Percentiles rank a stretch among this genome's conserved stretches.
These are phyloP conservation scores for Callosobruchus maculatus DNA, from an alignment of 2,888 invertebrate genomes.

Conservation along the genomic window DNA sequence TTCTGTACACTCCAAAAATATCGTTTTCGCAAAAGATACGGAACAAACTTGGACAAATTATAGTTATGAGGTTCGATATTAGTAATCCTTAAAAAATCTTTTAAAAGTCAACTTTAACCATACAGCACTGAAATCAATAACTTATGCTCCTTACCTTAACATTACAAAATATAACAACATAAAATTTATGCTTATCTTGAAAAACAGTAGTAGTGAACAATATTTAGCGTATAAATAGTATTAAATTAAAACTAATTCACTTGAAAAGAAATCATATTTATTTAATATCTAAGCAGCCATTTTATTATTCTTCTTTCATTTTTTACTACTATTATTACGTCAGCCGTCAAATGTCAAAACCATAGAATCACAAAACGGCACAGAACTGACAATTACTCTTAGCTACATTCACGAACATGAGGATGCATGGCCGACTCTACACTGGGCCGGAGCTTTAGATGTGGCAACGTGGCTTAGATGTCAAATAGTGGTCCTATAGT, in stretches of 20 bases:
- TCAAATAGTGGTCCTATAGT: too few species aligned
- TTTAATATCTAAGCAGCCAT: slow-evolving; percentile 39
- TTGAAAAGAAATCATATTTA: slow-evolving; percentile 36
- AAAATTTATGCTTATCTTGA: slow-evolving; percentile 27
- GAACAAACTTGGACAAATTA: neutral
- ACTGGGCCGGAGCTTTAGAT: too few species aligned
- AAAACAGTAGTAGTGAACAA: slow-evolving; percentile 25
- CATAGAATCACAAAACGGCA: too few species aligned
- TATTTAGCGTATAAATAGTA: slow-evolving; percentile 1
- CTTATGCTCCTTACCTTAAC: slow-evolving; percentile 33
- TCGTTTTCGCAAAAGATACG: neutral
- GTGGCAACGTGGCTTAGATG: too few species aligned
- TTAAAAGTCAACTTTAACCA: slow-evolving; percentile 10
- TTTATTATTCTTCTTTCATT: slow-evolving; percentile 32
- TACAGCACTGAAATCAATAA: slow-evolving; percentile 6
- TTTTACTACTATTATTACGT: neutral
- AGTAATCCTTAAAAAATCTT: neutral
- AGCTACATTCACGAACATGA: too few species aligned
- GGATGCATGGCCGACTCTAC: too few species aligned
- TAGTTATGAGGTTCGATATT: neutral
- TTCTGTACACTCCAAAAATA: neutral
- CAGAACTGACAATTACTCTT: neutral
- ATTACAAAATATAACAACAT: slow-evolving; percentile 37
- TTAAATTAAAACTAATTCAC: slow-evolving; percentile 28
- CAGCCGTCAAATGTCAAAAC: neutral